Evolutionary conservation across 1,140 invertebrate species (phyloP).

Genomic region (Papilio polyxenes): DNA sequence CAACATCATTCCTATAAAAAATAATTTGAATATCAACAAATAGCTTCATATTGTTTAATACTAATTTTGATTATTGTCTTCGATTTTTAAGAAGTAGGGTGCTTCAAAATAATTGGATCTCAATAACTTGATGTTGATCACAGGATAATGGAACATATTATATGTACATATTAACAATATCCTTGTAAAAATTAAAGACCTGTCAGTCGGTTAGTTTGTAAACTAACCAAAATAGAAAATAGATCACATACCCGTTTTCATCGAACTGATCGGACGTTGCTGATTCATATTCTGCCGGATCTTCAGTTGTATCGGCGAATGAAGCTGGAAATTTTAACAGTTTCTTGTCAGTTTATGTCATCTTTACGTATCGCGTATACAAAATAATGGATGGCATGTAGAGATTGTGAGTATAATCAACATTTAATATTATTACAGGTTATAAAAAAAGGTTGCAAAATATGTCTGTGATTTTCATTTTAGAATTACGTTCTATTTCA

Average conservation of each 20-base stretch:
- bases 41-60: background rate
- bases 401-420: too few relatives aligned
- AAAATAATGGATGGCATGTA: too few relatives aligned
- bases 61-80: too few relatives aligned
- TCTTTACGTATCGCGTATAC: background rate
- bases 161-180: background rate
- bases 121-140: background rate
- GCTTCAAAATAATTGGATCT: background rate
- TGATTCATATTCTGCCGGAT: background rate
- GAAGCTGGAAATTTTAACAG: slow-evolving; percentile 5
- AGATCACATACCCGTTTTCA: background rate
- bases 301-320: background rate
- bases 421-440: too few relatives aligned
- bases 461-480: too few relatives aligned
- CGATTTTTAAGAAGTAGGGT: too few relatives aligned
- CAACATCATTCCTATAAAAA: slow-evolving; percentile 24
- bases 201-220: background rate
- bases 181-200: too few relatives aligned
- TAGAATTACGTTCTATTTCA: too few relatives aligned
- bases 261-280: slow-evolving; percentile 10
- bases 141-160: background rate
- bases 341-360: background rate
- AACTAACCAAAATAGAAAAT: background rate
- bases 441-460: too few relatives aligned
- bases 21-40: background rate